phyloP scores from a whole-genome alignment of 2,113 vertebrate species.

The Spheniscus mendiculus region DNA sequence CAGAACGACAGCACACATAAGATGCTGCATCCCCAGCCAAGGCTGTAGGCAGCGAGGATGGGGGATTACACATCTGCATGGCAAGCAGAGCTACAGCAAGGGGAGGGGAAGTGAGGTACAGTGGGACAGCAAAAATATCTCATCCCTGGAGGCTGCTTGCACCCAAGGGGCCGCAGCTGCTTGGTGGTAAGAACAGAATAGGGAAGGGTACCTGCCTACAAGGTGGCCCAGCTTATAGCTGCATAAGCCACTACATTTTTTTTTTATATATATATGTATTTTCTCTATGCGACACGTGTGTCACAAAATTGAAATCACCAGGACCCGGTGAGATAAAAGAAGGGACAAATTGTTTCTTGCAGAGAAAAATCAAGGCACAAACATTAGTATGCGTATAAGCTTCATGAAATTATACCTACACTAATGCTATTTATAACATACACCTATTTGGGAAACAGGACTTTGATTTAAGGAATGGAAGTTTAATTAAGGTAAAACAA shows the following conservation, averaged over 20 bases:
- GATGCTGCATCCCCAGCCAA: background rate
- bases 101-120: background rate
- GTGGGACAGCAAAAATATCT: background rate
- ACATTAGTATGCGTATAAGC: background rate
- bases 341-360: background rate
- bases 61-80: background rate
- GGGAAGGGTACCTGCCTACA: background rate
- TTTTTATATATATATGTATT: background rate
- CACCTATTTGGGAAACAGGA: background rate
- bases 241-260: background rate
- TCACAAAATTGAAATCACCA: background rate
- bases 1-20: accelerated
- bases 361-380: background rate
- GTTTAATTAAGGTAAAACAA: conserved; percentile 42
- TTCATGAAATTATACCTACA: background rate
- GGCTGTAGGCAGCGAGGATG: background rate
- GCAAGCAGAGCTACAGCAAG: background rate
- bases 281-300: background rate
- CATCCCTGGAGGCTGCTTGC: background rate
- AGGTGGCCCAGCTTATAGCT: background rate
- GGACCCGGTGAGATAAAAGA: background rate
- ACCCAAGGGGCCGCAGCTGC: background rate
- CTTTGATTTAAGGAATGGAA: background rate
- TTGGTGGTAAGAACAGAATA: background rate
- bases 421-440: background rate